Base-by-base conservation (phyloP, 1,140 invertebrate genomes). In the Carposina sasakii region DNA sequence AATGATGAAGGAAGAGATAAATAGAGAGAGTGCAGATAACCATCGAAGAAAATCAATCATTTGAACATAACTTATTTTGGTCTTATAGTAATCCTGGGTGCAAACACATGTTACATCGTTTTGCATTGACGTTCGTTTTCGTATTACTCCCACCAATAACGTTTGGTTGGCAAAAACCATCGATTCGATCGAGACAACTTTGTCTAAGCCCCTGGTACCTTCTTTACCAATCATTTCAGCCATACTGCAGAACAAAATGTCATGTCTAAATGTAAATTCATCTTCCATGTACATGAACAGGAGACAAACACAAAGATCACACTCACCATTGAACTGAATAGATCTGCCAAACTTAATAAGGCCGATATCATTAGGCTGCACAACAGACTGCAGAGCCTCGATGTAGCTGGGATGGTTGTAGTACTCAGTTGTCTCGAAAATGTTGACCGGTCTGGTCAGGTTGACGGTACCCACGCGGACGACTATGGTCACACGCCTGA, bases 311-410 rank as follows among this genome's bases (percentile, higher is more conserved):
- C n/a, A n/a, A n/a, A n/a, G n/a, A n/a, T n/a, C n/a, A n/a, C n/a
- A 56, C 49, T 60, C 31, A 81, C 77, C 62, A 41, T 37, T 60
- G 45, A 65, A 82, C 21, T 54, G 34, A 4, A 82, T 16, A 3
- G 33, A 19, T 1, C 61, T 54, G 28, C 54, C 58, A 16, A 82
- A 70, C 48, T 69, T 74, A 19, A 82, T 52, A 1, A 82, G 48
- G n/a, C 68, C 71, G 28, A 81, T 73, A 26, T 81, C 77, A 20
- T 81, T 46, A 1, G 70, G 74, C 50, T 81, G 77, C 0, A 81
- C 77, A 0, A 60, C 28, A 2, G n/a, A n/a, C 1, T 48, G 44
- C 4, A 63, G 0, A 1, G 33, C 37, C 12, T 70, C 69, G 23
- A 61, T 66, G 62, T 71, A 81, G 8, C 52, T 21, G 0, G 76